These are phyloP conservation scores for Mizuhopecten yessoensis DNA, from an alignment of 1,140 invertebrate genomes.

Conservation along the genomic window DNA sequence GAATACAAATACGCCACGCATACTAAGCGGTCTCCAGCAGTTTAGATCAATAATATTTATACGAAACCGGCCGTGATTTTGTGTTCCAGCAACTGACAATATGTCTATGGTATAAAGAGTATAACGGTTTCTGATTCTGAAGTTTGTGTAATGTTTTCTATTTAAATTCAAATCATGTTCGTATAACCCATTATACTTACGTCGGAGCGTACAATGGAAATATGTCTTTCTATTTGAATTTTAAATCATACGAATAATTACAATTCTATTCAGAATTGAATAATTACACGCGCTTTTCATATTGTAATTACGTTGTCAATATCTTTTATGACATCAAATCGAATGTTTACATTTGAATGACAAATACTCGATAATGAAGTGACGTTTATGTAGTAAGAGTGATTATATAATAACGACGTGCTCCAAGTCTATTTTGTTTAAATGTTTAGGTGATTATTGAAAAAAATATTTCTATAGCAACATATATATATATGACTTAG, in stretches of 20 bases:
- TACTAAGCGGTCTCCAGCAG: slow-evolving; percentile 51
- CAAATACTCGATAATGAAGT: neutral
- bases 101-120: neutral
- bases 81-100: slow-evolving; percentile 23
- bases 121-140: slow-evolving; percentile 9
- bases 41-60: slow-evolving; percentile 29
- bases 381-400: neutral
- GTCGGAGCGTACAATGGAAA: neutral
- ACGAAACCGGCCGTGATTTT: neutral
- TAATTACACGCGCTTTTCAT: neutral
- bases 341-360: slow-evolving; percentile 14
- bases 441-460: neutral
- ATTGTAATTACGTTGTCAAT: slow-evolving; percentile 29
- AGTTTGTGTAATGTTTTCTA: slow-evolving; percentile 21
- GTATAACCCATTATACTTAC: neutral
- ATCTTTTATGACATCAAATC: neutral
- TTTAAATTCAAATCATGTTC: slow-evolving; percentile 35
- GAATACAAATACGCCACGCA: slow-evolving; percentile 55
- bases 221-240: slow-evolving; percentile 26
- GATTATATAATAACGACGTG: neutral
- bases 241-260: slow-evolving; percentile 40
- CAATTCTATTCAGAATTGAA: slow-evolving; percentile 29
- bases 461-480: too few species aligned
- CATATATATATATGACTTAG: too few species aligned
- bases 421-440: neutral